A percentile compares a stretch with the other conserved stretches of the same genome.
phyloP scores from a whole-genome alignment of 2,113 vertebrate genomes.

The Falcunculus frontatus region DNA sequence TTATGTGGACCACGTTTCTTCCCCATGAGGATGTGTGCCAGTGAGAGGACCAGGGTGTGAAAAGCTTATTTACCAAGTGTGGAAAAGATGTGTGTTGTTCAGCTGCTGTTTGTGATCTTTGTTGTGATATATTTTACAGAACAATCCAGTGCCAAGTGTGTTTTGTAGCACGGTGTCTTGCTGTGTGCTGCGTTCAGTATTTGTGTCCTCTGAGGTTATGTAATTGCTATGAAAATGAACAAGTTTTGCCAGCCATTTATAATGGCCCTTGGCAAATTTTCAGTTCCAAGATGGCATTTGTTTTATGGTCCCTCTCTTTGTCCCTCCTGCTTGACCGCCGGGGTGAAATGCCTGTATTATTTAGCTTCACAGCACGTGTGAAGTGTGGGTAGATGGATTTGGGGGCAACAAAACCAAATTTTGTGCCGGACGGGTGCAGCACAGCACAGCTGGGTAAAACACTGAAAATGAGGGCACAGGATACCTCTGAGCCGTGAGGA shows the following conservation, averaged over 20 bases:
- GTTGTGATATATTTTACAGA: not conserved
- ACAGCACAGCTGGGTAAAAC: not conserved
- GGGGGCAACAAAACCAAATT: not conserved
- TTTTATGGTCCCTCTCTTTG: not conserved
- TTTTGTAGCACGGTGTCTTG: not conserved
- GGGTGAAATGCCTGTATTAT: not conserved
- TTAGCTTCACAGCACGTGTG: not conserved
- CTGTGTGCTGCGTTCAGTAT: not conserved
- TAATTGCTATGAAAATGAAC: slow-evolving; percentile 13
- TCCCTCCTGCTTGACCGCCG: not conserved
- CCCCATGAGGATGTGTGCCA: not conserved
- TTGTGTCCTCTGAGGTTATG: not conserved
- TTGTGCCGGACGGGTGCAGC: not conserved
- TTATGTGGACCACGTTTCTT: not conserved
- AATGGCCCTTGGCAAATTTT: not conserved
- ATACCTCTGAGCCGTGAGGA: not conserved
- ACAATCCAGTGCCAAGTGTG: not conserved
- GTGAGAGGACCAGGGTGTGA: not conserved
- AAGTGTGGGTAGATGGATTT: not conserved
- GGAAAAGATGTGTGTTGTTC: not conserved
- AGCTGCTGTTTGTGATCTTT: not conserved
- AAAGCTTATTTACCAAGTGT: not conserved
- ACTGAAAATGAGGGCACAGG: fast-evolving
- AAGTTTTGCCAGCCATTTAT: not conserved
- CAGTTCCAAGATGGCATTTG: not conserved